A percentile compares a stretch with the other conserved stretches of the same genome.
phyloP scores from a whole-genome alignment of 92 coral and sea anemone genomes.

The Zoanthus solanderi region DNA sequence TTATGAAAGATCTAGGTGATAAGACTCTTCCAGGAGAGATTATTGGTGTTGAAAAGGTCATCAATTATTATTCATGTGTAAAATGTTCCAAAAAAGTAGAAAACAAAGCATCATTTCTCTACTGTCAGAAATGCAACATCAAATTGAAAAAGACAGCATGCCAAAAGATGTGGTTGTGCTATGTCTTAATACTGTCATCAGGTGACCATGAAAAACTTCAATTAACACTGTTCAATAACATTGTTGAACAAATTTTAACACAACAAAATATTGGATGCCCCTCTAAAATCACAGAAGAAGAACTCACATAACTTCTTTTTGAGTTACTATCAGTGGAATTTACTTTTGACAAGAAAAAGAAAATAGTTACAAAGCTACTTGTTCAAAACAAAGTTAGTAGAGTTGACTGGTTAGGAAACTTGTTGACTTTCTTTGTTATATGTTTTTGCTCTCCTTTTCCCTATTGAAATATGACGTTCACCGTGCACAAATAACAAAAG shows the following conservation, averaged over 20 bases:
- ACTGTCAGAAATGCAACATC: slow-evolving; percentile 45
- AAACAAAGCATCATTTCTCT: slow-evolving; percentile 5
- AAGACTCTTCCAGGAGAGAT: slow-evolving; percentile 24
- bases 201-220: background rate
- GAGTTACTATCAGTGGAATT: slow-evolving; percentile 33
- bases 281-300: slow-evolving; percentile 11
- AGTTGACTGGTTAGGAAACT: too few relatives aligned
- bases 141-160: slow-evolving; percentile 36
- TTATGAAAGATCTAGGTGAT: background rate
- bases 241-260: slow-evolving; percentile 10
- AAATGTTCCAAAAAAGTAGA: slow-evolving; percentile 49
- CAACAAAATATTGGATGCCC: slow-evolving; percentile 19
- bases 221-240: slow-evolving; percentile 45
- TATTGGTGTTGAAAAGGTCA: slow-evolving; percentile 40
- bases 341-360: slow-evolving; percentile 28
- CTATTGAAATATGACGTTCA: too few relatives aligned
- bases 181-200: slow-evolving; percentile 23
- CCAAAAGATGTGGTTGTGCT: slow-evolving; percentile 42
- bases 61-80: slow-evolving; percentile 25
- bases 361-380: slow-evolving; percentile 13
- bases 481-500: too few relatives aligned
- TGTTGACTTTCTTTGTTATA: too few relatives aligned
- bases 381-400: background rate
- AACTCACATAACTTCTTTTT: slow-evolving; percentile 17
- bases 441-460: too few relatives aligned